Evolutionary conservation across 2,113 vertebrate species (phyloP).

Genomic region (Australoheros scitulus): DNA sequence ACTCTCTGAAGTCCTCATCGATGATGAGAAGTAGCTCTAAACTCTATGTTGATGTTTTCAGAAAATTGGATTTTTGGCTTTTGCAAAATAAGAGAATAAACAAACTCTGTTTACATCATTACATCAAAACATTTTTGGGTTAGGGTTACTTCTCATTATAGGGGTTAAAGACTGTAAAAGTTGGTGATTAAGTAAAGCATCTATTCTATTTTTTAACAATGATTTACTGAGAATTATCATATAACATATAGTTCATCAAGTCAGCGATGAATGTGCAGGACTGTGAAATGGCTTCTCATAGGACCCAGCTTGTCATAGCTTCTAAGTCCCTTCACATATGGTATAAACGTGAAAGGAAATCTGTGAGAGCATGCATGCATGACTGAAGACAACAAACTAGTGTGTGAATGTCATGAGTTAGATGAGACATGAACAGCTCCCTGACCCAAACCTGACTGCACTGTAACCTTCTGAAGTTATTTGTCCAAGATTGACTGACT

Average conservation of each 20-base stretch:
- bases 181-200: neutral
- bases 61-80: too few relatives aligned
- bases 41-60: too few relatives aligned
- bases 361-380: neutral
- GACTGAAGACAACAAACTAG: neutral
- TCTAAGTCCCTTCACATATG: constrained; percentile 57
- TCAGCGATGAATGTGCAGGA: constrained; percentile 10
- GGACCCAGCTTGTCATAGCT: constrained; percentile 30
- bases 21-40: neutral
- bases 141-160: neutral
- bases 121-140: neutral
- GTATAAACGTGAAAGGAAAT: constrained; percentile 22
- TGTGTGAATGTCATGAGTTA: neutral
- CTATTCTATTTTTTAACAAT: neutral
- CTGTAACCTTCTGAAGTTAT: neutral
- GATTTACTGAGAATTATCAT: neutral
- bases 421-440: neutral
- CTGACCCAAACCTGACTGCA: neutral
- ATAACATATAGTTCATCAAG: neutral
- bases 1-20: neutral
- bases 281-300: constrained; percentile 4
- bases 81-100: neutral
- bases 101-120: neutral
- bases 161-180: neutral
- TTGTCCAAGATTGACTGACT: neutral